Conservation (phyloP, 2,113 vertebrate genomes). For the Rhabdomys dilectus region DNA sequence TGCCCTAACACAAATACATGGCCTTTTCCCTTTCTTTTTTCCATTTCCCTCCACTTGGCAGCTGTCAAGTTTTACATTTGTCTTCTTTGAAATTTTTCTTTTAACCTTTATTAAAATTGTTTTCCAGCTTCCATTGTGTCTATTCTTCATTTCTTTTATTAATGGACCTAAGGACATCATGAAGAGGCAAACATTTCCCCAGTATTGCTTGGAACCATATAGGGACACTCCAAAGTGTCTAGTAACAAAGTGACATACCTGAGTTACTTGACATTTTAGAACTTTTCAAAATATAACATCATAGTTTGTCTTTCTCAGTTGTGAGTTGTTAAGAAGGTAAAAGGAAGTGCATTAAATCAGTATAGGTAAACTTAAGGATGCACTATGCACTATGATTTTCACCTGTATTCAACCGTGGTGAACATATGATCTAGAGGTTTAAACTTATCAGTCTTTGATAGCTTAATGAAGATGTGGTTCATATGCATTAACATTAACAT, state of each 20-base stretch:
- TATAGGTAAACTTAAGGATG: not conserved
- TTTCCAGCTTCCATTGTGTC: not conserved
- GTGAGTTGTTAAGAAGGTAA: not conserved
- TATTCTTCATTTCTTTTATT: not conserved
- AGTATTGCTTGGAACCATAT: not conserved
- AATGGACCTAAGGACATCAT: not conserved
- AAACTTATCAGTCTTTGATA: slow-evolving; percentile 15
- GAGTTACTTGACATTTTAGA: not conserved
- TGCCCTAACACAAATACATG: not conserved
- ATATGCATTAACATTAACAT: slow-evolving; percentile 16
- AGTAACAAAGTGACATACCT: not conserved
- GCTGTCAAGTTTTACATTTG: not conserved
- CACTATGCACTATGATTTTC: not conserved
- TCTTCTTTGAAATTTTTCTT: not conserved
- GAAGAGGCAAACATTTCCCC: too few species aligned
- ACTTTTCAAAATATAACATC: slow-evolving; percentile 48
- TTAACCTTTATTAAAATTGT: not conserved
- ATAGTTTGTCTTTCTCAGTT: slow-evolving; percentile 11
- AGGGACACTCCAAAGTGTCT: not conserved
- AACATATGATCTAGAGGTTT: not conserved
- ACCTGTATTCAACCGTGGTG: not conserved
- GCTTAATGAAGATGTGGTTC: slow-evolving; percentile 1
- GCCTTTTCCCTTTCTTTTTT: not conserved
- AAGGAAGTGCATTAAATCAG: not conserved
- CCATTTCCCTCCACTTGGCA: not conserved